A percentile compares a stretch with the other conserved stretches of the same genome.
Evolutionary conservation across 2,113 vertebrate genomes (phyloP).

Genomic region (Lagenorhynchus albirostris): DNA sequence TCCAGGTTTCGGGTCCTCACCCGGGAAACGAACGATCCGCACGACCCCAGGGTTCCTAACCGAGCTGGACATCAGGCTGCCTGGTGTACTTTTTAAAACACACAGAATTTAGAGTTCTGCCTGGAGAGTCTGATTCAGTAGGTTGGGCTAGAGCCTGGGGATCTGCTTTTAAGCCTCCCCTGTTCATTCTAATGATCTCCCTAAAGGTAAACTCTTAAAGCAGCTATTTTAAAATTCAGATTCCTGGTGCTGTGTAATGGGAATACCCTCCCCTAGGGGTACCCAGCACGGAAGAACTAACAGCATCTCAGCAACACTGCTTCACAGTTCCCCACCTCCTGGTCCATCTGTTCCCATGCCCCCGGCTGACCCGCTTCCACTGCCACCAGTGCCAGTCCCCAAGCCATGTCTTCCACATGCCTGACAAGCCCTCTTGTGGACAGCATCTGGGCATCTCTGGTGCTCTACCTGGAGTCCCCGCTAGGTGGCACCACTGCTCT

Average conservation of each 20-base stretch:
- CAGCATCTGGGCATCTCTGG: not conserved
- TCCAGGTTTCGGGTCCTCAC: not conserved
- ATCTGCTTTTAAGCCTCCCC: not conserved
- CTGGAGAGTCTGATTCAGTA: not conserved
- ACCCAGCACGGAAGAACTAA: not conserved
- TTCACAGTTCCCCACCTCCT: too few relatives aligned
- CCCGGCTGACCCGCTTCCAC: not conserved
- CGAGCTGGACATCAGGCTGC: not conserved
- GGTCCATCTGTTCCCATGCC: not conserved
- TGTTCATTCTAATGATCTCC: not conserved
- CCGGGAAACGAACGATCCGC: not conserved
- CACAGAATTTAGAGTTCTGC: not conserved
- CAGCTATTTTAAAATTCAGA: not conserved
- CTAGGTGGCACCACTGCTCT: conserved; percentile 36
- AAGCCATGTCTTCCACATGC: accelerated
- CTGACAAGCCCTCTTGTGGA: accelerated
- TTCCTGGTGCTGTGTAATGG: not conserved
- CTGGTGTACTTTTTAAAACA: not conserved
- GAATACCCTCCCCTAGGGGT: not conserved
- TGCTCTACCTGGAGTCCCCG: not conserved
- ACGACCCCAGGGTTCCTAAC: not conserved
- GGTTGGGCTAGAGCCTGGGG: not conserved
- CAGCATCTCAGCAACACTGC: not conserved
- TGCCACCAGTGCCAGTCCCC: not conserved
- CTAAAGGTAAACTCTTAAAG: not conserved